Conservation (phyloP, 2,888 invertebrate species). For the Clistopyga incitator region DNA sequence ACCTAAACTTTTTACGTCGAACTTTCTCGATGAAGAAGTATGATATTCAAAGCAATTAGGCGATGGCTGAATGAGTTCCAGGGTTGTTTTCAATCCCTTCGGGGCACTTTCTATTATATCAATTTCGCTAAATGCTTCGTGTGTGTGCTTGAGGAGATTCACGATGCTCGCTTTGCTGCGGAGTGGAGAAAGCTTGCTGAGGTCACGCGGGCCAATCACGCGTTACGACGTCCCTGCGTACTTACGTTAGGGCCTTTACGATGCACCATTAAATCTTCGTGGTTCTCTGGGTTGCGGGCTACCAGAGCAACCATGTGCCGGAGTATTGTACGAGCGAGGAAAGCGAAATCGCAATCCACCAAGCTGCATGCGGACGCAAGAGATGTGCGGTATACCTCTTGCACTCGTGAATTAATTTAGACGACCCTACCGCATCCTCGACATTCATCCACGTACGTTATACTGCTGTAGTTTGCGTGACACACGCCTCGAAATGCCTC, state of each 20-base stretch:
- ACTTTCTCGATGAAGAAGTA: too few relatives aligned
- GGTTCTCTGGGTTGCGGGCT: conserved; percentile 41
- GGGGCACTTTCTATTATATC: neutral
- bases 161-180: neutral
- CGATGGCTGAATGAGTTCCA: neutral
- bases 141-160: conserved; percentile 5
- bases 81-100: neutral
- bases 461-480: conserved; percentile 40
- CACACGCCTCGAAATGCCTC: conserved; percentile 48
- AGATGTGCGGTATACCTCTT: conserved; percentile 48
- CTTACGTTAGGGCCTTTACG: conserved; percentile 71
- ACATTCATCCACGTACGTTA: conserved; percentile 54
- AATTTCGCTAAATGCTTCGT: conserved; percentile 9
- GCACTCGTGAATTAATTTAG: conserved; percentile 71
- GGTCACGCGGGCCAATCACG: conserved; percentile 68
- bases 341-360: conserved; percentile 30
- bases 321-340: conserved; percentile 9
- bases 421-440: conserved; percentile 56
- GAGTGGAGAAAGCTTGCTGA: neutral
- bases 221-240: conserved; percentile 70
- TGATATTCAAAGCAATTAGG: neutral
- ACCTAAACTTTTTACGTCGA: too few relatives aligned
- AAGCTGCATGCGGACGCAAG: conserved; percentile 5
- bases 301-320: conserved; percentile 15
- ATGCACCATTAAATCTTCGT: conserved; percentile 72